phyloP scores from a whole-genome alignment of 2,888 invertebrate species.

The Acronicta alni region DNA sequence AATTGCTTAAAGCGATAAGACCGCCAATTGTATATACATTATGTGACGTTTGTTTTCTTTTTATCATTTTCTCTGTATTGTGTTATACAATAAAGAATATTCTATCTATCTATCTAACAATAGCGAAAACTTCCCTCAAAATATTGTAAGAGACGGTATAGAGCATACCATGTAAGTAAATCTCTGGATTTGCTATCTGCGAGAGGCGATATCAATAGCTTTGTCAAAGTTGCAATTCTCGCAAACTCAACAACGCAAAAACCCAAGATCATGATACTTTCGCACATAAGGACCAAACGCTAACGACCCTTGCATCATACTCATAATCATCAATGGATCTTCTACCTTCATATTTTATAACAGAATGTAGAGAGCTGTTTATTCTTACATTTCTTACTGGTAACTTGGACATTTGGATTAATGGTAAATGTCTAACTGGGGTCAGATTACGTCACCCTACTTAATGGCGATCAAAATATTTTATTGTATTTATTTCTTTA shows the following conservation, averaged over 20 bases:
- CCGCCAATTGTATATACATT: no score
- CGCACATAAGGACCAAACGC: neutral
- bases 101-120: no score
- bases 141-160: no score
- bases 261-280: neutral
- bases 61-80: no score
- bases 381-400: conserved; percentile 48
- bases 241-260: neutral
- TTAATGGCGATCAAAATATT: conserved; percentile 26
- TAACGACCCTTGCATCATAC: neutral
- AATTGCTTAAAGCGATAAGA: no score
- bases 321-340: conserved; percentile 17
- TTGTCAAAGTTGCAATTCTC: no score
- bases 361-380: conserved; percentile 28
- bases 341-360: conserved; percentile 11
- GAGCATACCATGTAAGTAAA: no score
- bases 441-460: conserved; percentile 49
- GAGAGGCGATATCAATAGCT: no score
- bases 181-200: no score
- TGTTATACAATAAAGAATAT: no score
- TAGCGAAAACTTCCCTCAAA: no score
- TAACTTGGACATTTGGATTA: conserved; percentile 45
- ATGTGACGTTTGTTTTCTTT: no score
- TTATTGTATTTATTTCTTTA: conserved; percentile 1
- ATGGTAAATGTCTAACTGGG: conserved; percentile 46